Evolutionary conservation across 2,113 vertebrate genomes (phyloP).

Genomic region (Phyllostomus discolor): DNA sequence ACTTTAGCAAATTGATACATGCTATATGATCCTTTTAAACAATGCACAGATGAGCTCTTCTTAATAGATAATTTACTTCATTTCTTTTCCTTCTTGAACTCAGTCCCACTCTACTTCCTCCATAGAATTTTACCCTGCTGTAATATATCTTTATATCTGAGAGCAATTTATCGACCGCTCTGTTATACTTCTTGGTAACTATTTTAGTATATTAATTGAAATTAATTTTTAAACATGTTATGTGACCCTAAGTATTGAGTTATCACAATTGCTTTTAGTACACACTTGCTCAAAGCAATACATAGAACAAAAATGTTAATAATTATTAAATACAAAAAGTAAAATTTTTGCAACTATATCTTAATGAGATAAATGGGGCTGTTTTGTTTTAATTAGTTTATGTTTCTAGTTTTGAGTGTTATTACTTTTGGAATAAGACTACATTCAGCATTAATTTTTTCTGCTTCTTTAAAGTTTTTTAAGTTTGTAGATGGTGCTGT

Average conservation of each 20-base stretch:
- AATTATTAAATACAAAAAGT: neutral
- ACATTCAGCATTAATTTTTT: neutral
- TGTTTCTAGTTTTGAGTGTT: neutral
- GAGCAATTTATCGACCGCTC: conserved; percentile 24
- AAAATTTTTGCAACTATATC: neutral
- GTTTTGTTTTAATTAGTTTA: neutral
- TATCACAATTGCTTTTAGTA: conserved; percentile 34
- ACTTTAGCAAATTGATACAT: neutral
- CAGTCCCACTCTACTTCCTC: neutral
- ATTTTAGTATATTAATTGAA: conserved; percentile 34
- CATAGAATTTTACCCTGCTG: neutral
- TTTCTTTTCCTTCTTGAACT: neutral
- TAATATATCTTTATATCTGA: conserved; percentile 16
- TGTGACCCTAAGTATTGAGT: neutral
- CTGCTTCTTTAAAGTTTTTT: neutral
- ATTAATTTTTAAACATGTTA: conserved; percentile 58
- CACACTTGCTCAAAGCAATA: neutral
- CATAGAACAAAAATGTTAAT: neutral
- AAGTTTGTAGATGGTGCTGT: neutral
- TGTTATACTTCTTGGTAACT: conserved; percentile 18
- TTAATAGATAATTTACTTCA: neutral
- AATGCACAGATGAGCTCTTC: neutral
- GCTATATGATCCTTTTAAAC: neutral
- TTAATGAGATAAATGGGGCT: neutral
- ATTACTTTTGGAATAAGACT: neutral